Evolutionary conservation across 2,888 invertebrate species (phyloP), one percentile per base, ranked within the genome.

Genomic region (Philonicus albiceps): DNA sequence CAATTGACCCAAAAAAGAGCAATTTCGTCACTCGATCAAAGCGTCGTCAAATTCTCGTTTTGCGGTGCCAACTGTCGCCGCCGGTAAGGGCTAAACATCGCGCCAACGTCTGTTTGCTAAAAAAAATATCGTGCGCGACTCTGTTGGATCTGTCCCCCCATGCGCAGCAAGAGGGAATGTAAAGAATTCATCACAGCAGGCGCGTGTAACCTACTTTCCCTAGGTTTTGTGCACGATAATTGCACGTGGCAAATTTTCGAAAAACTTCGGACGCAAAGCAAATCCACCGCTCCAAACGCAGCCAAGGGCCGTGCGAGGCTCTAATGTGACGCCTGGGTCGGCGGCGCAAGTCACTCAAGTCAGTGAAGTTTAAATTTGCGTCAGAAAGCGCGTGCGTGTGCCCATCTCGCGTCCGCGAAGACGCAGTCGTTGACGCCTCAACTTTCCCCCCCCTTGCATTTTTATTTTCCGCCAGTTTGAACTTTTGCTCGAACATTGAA

Each of bases 131-230:
- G 34, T n/a, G 31, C 30, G 64, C 27, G 74, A 37, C 75, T 34
- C 75, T 75, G 75, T 0, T 75, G 19, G 34, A 11, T 34, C 34
- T 37, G 31, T 3, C 16, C 3, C 27, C 13, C 78, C 43, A 22
- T 8, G 13, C 43, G 8, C 30, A 49, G 11, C 13, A 49, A 78
- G 27, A 6, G 22, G 30, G 27, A 78, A 43, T 78, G 0, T 13
- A 80, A 80, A 80, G 30, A 5, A 49, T 30, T 22, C 49, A 30
- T 49, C 43, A 30, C 27, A 53, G 53, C 30, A 30, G 16, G 86
- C 86, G 80, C 80, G 86, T 86, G 80, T 86, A 80, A 86, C 86
- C 86, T 80, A 86, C 86, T 86, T 86, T 86, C 86, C 30, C 80
- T 31, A n/a, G 34, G n/a, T 22, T 43, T 74, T 86, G 80, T 86